Percentiles rank a stretch among this genome's conserved stretches.
phyloP scores from a whole-genome alignment of 2,797 vertebrate species.

The Garrulus glandarius region DNA sequence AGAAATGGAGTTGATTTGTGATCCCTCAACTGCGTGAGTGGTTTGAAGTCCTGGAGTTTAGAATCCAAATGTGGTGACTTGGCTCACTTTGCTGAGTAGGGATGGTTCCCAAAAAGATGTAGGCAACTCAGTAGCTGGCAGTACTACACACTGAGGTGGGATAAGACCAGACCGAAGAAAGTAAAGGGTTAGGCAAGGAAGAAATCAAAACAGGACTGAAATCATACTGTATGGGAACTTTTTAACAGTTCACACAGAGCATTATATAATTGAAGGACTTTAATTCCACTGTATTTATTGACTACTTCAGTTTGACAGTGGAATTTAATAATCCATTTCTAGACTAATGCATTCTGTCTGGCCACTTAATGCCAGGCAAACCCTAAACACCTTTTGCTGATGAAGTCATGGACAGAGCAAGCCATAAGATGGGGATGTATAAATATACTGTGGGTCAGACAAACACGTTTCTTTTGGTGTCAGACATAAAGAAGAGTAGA shows the following conservation, averaged over 20 bases:
- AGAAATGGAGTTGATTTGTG: background rate
- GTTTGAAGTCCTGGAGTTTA: background rate
- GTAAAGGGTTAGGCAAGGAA: background rate
- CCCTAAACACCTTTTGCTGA: background rate
- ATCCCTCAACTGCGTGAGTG: rapidly evolving
- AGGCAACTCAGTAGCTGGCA: background rate
- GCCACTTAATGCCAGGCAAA: background rate
- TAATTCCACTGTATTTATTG: background rate
- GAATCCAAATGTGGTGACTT: background rate
- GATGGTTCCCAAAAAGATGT: background rate
- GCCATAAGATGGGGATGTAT: background rate
- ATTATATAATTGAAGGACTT: background rate
- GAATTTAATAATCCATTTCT: background rate
- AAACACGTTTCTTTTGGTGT: background rate
- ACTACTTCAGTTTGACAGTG: background rate
- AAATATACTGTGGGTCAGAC: background rate
- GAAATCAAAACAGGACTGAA: background rate
- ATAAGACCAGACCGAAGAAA: background rate
- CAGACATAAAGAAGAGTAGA: background rate
- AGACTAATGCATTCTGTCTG: background rate
- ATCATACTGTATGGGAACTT: background rate
- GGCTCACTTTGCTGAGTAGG: background rate
- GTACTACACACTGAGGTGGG: background rate
- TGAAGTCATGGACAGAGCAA: background rate
- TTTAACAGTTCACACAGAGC: background rate